Percentiles rank a stretch among this genome's conserved stretches.
Evolutionary conservation across 1,140 invertebrate species (phyloP).

Genomic region (Octopus bimaculoides): DNA sequence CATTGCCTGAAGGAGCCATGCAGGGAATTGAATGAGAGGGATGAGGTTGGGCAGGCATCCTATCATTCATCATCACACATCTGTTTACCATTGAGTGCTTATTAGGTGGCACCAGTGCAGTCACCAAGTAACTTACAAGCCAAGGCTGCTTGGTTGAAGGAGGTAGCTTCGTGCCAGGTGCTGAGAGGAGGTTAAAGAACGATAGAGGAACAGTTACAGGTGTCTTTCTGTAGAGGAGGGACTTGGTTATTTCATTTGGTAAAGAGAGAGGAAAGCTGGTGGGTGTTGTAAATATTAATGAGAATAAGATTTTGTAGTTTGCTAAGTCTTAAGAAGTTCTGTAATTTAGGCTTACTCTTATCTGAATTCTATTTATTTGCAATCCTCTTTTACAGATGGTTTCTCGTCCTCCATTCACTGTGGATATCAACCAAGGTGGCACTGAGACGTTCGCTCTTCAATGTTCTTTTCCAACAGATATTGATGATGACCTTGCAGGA

Average conservation of each 20-base stretch:
- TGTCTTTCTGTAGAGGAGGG: background rate
- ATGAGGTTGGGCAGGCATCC: too few species aligned
- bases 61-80: too few species aligned
- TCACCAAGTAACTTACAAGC: too few species aligned
- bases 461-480: conserved; percentile 26
- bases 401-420: conserved; percentile 33
- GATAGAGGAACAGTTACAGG: too few species aligned
- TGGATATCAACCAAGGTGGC: conserved; percentile 33
- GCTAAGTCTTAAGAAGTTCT: background rate
- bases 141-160: too few species aligned
- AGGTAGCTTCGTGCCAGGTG: too few species aligned
- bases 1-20: too few species aligned
- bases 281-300: background rate
- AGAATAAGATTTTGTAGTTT: background rate
- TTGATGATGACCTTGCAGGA: conserved; percentile 12
- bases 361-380: background rate
- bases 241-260: background rate
- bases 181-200: too few species aligned
- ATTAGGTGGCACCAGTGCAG: too few species aligned
- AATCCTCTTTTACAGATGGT: conserved; percentile 29
- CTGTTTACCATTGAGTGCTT: too few species aligned
- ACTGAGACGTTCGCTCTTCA: conserved; percentile 27
- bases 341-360: background rate
- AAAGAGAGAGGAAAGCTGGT: too few species aligned
- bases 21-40: too few species aligned